phyloP scores from a whole-genome alignment of 2,797 vertebrate species.

The Kryptopterus vitreolus region DNA sequence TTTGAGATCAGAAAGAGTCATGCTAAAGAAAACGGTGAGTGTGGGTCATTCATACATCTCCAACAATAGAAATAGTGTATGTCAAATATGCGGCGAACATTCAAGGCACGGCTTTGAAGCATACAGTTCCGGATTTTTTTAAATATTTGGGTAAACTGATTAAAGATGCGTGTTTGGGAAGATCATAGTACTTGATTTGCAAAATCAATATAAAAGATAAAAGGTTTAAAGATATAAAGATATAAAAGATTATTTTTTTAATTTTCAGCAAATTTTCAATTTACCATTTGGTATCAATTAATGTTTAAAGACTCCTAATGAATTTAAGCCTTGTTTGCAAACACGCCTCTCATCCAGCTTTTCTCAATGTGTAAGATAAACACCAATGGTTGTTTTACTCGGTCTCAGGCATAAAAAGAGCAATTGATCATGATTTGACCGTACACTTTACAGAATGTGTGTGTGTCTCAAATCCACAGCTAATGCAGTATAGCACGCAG shows the following conservation, averaged over 20 bases:
- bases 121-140: background rate
- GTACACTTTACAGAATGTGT: too few species aligned
- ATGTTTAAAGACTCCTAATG: too few species aligned
- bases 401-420: too few species aligned
- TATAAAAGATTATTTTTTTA: too few species aligned
- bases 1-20: slow-evolving; percentile 91
- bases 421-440: too few species aligned
- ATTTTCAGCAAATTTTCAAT: background rate
- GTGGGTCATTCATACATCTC: background rate
- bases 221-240: background rate
- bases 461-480: background rate
- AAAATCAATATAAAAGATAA: background rate
- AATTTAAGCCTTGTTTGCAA: too few species aligned
- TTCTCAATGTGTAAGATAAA: too few species aligned
- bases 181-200: background rate
- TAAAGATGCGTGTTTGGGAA: background rate
- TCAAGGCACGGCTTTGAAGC: background rate
- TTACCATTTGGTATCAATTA: too few species aligned
- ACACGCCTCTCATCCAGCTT: too few species aligned
- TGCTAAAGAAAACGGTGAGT: slow-evolving; percentile 82
- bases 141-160: background rate
- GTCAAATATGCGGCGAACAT: background rate
- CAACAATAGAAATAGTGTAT: background rate
- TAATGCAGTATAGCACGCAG: background rate
- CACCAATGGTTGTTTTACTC: too few species aligned